Conservation (phyloP, 2,888 invertebrate genomes). For the Sphaerophoria rueppellii region DNA sequence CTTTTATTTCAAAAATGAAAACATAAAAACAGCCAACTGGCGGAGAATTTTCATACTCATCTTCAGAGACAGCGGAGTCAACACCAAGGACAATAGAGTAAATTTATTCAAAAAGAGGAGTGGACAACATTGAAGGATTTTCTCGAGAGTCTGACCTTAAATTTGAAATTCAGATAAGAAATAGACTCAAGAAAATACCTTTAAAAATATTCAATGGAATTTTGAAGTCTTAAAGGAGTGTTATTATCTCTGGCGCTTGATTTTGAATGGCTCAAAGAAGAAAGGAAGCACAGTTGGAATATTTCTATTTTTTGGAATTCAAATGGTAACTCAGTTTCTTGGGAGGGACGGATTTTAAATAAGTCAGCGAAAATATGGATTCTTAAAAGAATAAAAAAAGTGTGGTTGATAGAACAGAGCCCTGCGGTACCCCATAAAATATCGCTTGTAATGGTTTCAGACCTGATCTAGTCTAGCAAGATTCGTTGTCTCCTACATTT, state of each 20-base stretch:
- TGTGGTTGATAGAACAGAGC: no score
- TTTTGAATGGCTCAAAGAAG: constrained; percentile 50
- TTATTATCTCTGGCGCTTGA: constrained; percentile 56
- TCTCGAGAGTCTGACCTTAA: constrained; percentile 28
- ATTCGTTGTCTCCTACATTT: no score
- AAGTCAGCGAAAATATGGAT: no score
- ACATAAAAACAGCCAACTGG: neutral
- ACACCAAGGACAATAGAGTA: constrained; percentile 15
- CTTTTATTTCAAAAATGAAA: neutral
- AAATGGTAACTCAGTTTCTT: constrained; percentile 18
- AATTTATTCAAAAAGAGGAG: constrained; percentile 57
- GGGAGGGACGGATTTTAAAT: neutral
- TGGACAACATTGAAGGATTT: constrained; percentile 23
- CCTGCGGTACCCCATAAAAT: no score
- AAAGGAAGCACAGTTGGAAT: constrained; percentile 46
- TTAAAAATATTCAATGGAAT: neutral
- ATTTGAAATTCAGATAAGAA: neutral
- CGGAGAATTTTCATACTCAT: constrained; percentile 3
- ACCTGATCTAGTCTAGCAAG: no score
- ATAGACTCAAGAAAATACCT: neutral
- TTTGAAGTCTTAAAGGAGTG: constrained; percentile 16
- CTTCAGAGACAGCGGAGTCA: constrained; percentile 3
- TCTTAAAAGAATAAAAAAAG: no score
- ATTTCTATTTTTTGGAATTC: constrained; percentile 41
- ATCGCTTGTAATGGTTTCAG: no score